Conservation (phyloP, 2,797 vertebrate genomes). For the Girardinus metallicus region DNA sequence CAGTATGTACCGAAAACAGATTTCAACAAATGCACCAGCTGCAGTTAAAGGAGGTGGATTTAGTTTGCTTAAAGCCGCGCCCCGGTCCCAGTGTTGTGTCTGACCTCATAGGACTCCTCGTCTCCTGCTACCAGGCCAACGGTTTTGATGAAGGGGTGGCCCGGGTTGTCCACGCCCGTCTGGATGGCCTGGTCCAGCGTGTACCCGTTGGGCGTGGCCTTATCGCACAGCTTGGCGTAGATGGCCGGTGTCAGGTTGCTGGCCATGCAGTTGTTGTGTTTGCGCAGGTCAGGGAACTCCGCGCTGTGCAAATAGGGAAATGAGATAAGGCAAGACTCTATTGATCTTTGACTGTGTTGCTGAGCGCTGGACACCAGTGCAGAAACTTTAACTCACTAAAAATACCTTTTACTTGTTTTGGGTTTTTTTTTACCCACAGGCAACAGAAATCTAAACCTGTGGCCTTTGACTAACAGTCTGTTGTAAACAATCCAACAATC, state of each 20-base stretch:
- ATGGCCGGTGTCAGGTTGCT: conserved; percentile 90
- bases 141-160: conserved; percentile 95
- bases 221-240: conserved; percentile 91
- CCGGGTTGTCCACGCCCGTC: conserved; percentile 97
- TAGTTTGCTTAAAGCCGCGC: too few relatives aligned
- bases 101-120: conserved; percentile 95
- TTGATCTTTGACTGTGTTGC: background rate
- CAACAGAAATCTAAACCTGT: conserved; percentile 1
- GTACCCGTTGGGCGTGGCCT: conserved; percentile 90
- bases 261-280: conserved; percentile 99
- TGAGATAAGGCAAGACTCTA: conserved; percentile 21
- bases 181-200: conserved; percentile 96
- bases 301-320: conserved; percentile 80
- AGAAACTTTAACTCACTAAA: conserved; percentile 16
- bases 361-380: conserved; percentile 8
- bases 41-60: background rate
- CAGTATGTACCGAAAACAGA: background rate
- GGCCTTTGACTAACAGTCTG: background rate
- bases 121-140: conserved; percentile 90
- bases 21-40: background rate
- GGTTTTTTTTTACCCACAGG: background rate
- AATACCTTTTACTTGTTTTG: background rate
- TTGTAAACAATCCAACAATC: conserved; percentile 1
- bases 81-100: conserved; percentile 19
- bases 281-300: conserved; percentile 95